Conservation (phyloP, 2,797 vertebrate species). For the Squalus acanthias region DNA sequence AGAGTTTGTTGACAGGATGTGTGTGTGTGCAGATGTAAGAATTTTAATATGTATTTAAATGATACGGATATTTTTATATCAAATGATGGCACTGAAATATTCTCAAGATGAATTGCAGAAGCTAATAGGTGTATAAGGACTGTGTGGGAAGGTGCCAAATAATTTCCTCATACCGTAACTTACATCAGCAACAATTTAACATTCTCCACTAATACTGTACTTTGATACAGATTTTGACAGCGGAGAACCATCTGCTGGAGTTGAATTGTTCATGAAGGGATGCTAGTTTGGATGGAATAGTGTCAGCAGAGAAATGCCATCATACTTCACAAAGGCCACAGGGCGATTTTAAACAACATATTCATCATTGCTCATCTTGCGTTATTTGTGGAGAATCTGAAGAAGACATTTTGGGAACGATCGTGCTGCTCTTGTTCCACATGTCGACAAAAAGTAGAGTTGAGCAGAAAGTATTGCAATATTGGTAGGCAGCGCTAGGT, state of each 20-base stretch:
- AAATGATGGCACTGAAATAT: neutral
- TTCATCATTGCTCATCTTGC: neutral
- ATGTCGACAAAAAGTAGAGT: neutral
- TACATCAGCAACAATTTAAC: neutral
- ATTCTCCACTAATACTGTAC: neutral
- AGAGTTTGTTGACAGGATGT: neutral
- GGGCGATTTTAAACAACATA: neutral
- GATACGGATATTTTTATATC: neutral
- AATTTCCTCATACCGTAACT: neutral
- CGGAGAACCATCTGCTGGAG: too few species aligned
- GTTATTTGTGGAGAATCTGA: neutral
- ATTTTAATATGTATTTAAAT: slow-evolving; percentile 8
- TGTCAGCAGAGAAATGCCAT: neutral
- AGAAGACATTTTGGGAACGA: neutral
- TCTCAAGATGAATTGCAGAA: neutral
- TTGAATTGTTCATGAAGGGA: neutral
- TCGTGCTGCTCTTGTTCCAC: neutral
- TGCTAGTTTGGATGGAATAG: neutral
- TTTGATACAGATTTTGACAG: neutral
- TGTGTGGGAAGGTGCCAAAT: neutral
- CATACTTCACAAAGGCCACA: neutral
- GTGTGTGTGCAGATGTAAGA: neutral
- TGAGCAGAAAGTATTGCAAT: neutral
- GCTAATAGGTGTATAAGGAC: neutral
- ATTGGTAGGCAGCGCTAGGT: neutral